These are phyloP conservation scores for Illadopsis cleaveri DNA, from an alignment of 2,113 vertebrate species.

Conservation along the genomic window DNA sequence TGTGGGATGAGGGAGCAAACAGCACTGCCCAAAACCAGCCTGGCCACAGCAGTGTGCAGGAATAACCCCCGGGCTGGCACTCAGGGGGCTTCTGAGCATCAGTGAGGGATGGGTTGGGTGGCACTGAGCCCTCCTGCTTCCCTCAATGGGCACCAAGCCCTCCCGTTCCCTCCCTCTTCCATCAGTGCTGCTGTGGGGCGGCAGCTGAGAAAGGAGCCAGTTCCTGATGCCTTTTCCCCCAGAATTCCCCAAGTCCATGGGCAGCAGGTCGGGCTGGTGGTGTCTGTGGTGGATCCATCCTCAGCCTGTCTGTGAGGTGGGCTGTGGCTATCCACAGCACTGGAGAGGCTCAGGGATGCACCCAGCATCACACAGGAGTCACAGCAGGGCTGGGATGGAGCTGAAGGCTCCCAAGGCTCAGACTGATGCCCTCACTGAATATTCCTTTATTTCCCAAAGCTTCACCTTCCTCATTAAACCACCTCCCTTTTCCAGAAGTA, in stretches of 20 bases:
- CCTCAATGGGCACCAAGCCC: accelerated
- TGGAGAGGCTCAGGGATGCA: not conserved
- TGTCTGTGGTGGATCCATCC: not conserved
- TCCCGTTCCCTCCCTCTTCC: not conserved
- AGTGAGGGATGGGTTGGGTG: accelerated
- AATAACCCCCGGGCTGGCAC: not conserved
- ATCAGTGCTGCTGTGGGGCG: not conserved
- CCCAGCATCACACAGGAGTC: not conserved
- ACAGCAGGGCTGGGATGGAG: not conserved
- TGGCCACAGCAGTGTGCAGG: not conserved
- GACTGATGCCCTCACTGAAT: not conserved
- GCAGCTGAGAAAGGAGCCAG: not conserved
- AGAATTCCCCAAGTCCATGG: accelerated
- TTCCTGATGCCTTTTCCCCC: not conserved
- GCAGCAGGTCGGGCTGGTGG: not conserved
- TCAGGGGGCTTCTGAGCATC: not conserved
- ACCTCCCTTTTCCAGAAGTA: not conserved
- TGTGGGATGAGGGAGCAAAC: not conserved
- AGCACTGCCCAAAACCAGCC: not conserved
- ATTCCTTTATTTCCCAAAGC: not conserved
- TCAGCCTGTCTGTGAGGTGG: accelerated
- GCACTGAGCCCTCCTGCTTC: not conserved
- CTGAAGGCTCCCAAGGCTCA: constrained; percentile 33
- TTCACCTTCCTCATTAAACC: not conserved
- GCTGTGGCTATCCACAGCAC: not conserved